These are phyloP conservation scores for Chionodraco myersi DNA, from an alignment of 2,113 vertebrate genomes.

Conservation along the genomic window DNA sequence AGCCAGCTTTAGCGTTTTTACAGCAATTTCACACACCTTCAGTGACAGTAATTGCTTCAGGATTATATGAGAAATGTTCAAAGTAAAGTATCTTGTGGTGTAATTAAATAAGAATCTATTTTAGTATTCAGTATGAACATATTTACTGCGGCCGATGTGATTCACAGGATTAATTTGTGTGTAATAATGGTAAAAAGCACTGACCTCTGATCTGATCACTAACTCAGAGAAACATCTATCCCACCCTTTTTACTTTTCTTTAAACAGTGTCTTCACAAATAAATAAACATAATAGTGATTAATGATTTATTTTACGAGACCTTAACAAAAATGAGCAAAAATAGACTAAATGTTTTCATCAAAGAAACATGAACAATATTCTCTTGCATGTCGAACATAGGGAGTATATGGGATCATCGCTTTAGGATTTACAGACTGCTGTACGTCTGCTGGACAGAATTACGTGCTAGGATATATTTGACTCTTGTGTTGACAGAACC, in stretches of 20 bases:
- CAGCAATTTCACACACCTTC: slow-evolving; percentile 78
- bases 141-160: slow-evolving; percentile 30
- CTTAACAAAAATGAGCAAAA: not conserved
- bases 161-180: not conserved
- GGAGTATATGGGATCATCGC: not conserved
- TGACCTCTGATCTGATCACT: slow-evolving; percentile 10
- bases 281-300: not conserved
- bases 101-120: slow-evolving; percentile 63
- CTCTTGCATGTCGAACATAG: not conserved
- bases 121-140: slow-evolving; percentile 39
- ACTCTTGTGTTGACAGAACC: too few relatives aligned
- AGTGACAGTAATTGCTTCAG: slow-evolving; percentile 74
- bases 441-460: too few relatives aligned
- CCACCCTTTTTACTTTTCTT: not conserved
- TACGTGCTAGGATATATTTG: too few relatives aligned
- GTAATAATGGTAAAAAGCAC: not conserved
- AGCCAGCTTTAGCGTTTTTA: slow-evolving; percentile 68
- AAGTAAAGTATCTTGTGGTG: slow-evolving; percentile 55
- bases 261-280: not conserved
- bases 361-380: not conserved
- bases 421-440: not conserved
- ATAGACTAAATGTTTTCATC: not conserved
- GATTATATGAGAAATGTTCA: slow-evolving; percentile 66
- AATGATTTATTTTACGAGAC: not conserved
- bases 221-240: not conserved